These are phyloP conservation scores for Lasioglossum figueresi DNA, from an alignment of 2,888 invertebrate genomes.

Conservation along the genomic window DNA sequence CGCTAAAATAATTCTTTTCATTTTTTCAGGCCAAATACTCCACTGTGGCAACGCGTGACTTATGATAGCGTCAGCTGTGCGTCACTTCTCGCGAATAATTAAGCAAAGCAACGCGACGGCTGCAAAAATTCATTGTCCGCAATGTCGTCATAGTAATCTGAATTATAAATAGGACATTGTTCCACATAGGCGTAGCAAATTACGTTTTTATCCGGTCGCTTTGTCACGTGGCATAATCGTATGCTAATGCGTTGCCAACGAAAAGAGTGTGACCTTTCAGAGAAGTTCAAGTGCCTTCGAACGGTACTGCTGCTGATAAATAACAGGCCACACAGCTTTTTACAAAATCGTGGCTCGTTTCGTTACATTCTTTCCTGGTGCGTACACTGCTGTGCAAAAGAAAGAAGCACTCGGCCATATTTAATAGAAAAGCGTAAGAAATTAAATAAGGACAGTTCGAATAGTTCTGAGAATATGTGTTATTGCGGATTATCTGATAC, in stretches of 20 bases:
- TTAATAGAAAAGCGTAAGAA: too few relatives aligned
- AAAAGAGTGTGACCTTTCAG: background rate
- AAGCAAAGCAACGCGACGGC: slow-evolving; percentile 10
- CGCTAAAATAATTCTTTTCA: too few relatives aligned
- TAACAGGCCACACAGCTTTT: background rate
- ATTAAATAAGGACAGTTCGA: too few relatives aligned
- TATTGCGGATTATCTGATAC: too few relatives aligned
- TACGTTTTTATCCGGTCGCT: background rate
- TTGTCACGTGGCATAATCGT: too few relatives aligned
- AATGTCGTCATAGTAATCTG: background rate
- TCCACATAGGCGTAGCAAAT: background rate
- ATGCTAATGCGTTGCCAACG: background rate
- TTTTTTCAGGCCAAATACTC: too few relatives aligned
- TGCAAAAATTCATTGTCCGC: slow-evolving; percentile 20
- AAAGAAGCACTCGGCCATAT: too few relatives aligned
- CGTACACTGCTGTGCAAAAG: too few relatives aligned
- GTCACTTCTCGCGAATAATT: slow-evolving; percentile 31
- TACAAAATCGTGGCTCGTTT: background rate
- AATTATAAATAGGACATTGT: slow-evolving; percentile 42
- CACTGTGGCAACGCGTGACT: too few relatives aligned
- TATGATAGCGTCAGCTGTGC: too few relatives aligned
- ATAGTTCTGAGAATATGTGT: too few relatives aligned
- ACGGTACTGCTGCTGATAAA: background rate
- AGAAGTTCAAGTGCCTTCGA: too few relatives aligned
- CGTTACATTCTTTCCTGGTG: background rate